phyloP scores from a whole-genome alignment of 2,888 invertebrate genomes.

The Augochlorella aurata region DNA sequence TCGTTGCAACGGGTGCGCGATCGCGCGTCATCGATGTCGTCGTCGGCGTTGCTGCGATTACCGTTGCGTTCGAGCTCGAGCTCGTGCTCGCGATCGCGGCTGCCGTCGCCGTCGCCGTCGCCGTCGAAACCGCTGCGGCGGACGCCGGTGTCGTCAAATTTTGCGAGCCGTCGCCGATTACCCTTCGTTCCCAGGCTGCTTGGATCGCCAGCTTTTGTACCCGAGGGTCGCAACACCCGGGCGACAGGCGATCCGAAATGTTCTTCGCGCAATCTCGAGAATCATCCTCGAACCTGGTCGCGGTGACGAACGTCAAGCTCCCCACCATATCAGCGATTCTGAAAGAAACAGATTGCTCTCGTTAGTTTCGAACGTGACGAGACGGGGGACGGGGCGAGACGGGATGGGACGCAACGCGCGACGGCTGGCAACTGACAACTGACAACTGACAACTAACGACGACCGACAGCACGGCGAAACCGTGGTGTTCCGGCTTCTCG shows the following conservation, averaged over 20 bases:
- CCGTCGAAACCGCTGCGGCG: background rate
- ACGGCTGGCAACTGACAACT: too few relatives aligned
- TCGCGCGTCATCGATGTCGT: background rate
- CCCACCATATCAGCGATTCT: conserved; percentile 56
- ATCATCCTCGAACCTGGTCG: conserved; percentile 36
- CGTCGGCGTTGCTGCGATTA: background rate
- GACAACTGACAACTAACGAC: too few relatives aligned
- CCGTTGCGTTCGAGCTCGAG: background rate
- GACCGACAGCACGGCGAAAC: too few relatives aligned
- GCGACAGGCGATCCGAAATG: conserved; percentile 4
- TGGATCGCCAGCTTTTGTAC: background rate
- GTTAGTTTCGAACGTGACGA: background rate
- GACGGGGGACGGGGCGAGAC: too few relatives aligned
- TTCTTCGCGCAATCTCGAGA: conserved; percentile 14
- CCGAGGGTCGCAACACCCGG: background rate
- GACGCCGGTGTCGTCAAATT: background rate
- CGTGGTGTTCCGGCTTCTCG: too few relatives aligned
- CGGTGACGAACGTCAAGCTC: conserved; percentile 25
- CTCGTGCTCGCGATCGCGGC: background rate
- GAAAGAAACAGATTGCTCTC: conserved; percentile 43
- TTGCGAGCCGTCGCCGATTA: background rate
- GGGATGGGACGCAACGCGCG: too few relatives aligned
- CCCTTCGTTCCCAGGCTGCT: too few relatives aligned
- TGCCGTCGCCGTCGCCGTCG: background rate
- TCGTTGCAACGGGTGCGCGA: background rate